phyloP scores from a whole-genome alignment of 2,888 invertebrate species.

The Unio pictorum region DNA sequence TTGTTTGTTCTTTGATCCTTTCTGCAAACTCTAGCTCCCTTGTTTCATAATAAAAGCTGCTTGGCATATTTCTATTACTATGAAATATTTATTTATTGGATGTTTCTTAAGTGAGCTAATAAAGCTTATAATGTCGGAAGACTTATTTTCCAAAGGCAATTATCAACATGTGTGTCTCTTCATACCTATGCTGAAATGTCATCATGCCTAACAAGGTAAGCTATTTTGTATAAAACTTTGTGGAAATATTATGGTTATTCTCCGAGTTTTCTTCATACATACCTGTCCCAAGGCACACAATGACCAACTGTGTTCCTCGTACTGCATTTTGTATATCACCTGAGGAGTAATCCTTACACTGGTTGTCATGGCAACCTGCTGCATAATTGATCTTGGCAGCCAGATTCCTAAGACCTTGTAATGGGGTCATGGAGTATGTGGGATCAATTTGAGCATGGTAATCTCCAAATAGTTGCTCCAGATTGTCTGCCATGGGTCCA shows the following conservation, averaged over 20 bases:
- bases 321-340: slow-evolving; percentile 41
- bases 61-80: no score
- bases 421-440: slow-evolving; percentile 50
- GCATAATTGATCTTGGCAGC: slow-evolving; percentile 41
- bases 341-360: slow-evolving; percentile 46
- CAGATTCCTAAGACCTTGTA: slow-evolving; percentile 41
- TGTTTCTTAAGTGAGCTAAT: no score
- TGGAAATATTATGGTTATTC: not conserved
- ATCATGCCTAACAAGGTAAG: no score
- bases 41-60: no score
- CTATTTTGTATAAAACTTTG: no score
- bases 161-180: no score
- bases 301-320: slow-evolving; percentile 41
- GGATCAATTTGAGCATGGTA: slow-evolving; percentile 52
- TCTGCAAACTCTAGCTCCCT: no score
- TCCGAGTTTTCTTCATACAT: not conserved
- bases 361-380: slow-evolving; percentile 53
- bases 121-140: no score
- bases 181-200: no score
- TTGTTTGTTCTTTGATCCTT: no score
- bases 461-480: slow-evolving; percentile 57
- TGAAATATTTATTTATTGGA: no score
- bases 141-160: no score
- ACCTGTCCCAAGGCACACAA: slow-evolving; percentile 66
- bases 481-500: slow-evolving; percentile 66